Evolutionary conservation across 1,140 invertebrate species (phyloP), one percentile per base, ranked within the genome.

Genomic region (Atta cephalotes): DNA sequence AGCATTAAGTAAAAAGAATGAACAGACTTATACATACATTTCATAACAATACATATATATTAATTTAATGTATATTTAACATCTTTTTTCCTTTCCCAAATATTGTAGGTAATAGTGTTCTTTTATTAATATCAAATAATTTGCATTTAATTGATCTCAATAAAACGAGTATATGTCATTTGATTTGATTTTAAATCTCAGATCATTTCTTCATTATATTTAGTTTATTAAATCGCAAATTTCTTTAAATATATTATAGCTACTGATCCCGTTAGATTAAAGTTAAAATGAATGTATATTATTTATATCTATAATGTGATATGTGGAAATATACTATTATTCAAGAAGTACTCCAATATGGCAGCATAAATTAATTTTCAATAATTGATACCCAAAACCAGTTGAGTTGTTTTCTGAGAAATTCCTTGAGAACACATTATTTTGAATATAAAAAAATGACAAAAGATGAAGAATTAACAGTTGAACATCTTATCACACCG

Each of bases 21-120:
- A 68, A 82, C 80, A 82, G 21, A 85, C 45, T 77, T 85, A 78
- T 70, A 49, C 25, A 70, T 65, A 85, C 63, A 79, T 80, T 80
- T 78, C 39, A 6, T 70, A 80, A 80, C 7, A 80, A 80, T 49
- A 45, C 2, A 86, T 62, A 79, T 25, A 80, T 71, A 81, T 81
- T 70, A 77, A 80, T 80, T 56, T 70, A 68, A 68, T 70, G 25
- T 70, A 79, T 60, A 79, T 60, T 49, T 49, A 86, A 86, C 6
- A 80, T 80, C 3, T 70, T 86, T 68, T 66, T 14, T 68, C 62
- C 62, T 58, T 35, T 0, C 21, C 25, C 62, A 28, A 53, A 79
- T 45, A 77, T 58, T 45, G 21, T 60, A 58, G 10, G 18, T 56
- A 39, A 68, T 70, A 35, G 7, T 7, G 9, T 68, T 56, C 1